Evolutionary conservation across 2,797 vertebrate species (phyloP), one percentile per base, ranked within the genome.

Genomic region (Streptopelia turtur): DNA sequence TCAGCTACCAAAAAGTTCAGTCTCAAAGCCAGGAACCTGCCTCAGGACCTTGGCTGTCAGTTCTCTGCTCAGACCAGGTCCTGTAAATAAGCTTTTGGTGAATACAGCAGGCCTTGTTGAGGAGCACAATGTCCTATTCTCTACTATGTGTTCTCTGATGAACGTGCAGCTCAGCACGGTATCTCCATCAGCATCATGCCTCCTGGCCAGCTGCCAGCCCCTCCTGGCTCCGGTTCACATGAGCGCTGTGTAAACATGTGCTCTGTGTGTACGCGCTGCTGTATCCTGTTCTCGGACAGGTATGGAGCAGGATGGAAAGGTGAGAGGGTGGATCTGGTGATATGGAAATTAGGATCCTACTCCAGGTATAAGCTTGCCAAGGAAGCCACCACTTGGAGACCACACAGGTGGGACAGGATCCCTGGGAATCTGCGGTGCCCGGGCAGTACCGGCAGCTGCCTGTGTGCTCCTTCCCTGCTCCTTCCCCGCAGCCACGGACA

Each of bases 381-480:
- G 30, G 50, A 37, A 61, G 30, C 37, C 14, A 11, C 35, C 0
- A 0, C 33, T 18, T 23, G 52, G 33, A 81, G n/a, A 33, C 7
- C 0, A 0, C 1, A 1, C 18, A 13, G 25, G 31, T 49, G 66
- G 63, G n/a, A 4, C 28, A 24, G 0, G 3, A 9, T 49, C 6
- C n/a, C 11, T 3, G 2, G 5, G 6, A 16, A 74, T 57, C 6
- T 3, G 0, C 20, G 3, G 45, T 8, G 33, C 10, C 8, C 1
- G 16, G 71, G 77, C 28, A 21, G 52, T 7, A 6, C 2, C 1
- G 8, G 56, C 60, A 59, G 52, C 50, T 60, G 23, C 72, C n/a
- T 10, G 31, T 3, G 1, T 50, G 13, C 43, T 43, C 15, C 65
- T 52, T 47, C 16, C 24, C 49, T 18, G n/a, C 20, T 28, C 30